phyloP scores from a whole-genome alignment of 2,797 vertebrate species.

The Enteromius afrohamiltoni region DNA sequence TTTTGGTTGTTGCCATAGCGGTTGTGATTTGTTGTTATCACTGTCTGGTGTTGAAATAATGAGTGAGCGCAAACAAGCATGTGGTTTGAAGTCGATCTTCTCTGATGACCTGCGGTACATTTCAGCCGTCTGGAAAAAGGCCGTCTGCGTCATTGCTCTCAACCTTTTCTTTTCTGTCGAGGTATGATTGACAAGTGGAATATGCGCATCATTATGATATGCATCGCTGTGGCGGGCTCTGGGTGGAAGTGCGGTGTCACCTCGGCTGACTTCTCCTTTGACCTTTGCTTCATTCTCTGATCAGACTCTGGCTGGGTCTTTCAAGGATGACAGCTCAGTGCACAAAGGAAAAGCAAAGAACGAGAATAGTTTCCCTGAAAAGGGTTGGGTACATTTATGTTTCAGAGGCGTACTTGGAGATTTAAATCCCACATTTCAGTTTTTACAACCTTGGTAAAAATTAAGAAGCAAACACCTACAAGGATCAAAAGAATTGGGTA shows the following conservation, averaged over 20 bases:
- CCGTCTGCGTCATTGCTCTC: constrained; percentile 10
- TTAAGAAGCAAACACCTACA: background rate
- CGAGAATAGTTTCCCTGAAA: background rate
- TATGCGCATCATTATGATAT: constrained; percentile 35
- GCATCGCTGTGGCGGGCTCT: constrained; percentile 13
- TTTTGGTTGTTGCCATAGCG: constrained; percentile 19
- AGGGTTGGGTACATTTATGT: background rate
- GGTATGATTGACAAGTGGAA: constrained; percentile 45
- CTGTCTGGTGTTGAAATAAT: constrained; percentile 36
- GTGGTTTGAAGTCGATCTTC: constrained; percentile 14
- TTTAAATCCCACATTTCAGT: background rate
- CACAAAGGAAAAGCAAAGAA: constrained; percentile 2
- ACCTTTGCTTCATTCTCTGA: background rate
- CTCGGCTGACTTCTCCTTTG: constrained; percentile 27
- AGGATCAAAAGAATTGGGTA: background rate
- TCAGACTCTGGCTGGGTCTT: constrained; percentile 12
- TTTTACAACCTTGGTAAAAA: background rate
- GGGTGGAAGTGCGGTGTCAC: constrained; percentile 20
- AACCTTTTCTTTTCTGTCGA: constrained; percentile 14
- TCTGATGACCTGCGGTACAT: constrained; percentile 28
- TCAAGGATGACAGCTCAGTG: background rate
- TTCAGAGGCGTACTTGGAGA: background rate
- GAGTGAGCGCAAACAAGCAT: constrained; percentile 15
- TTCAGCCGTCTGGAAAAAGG: constrained; percentile 17
- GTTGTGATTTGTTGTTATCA: constrained; percentile 29